phyloP scores from a whole-genome alignment of 2,113 vertebrate species.

The Platycercus adscitus region DNA sequence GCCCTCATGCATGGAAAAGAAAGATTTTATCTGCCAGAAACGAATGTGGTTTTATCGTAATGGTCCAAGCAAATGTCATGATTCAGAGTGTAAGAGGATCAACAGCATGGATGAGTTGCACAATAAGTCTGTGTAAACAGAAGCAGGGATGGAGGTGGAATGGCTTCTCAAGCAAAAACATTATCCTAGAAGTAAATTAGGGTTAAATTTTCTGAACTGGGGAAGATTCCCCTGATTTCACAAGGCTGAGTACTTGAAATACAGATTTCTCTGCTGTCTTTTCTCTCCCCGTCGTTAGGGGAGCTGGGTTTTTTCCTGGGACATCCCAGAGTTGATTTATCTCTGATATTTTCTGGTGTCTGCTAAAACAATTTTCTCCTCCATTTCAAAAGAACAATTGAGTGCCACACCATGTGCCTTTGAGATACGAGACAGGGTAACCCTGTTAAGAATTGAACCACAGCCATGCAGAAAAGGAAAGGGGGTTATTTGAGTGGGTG shows the following conservation, averaged over 20 bases:
- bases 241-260: not conserved
- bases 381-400: not conserved
- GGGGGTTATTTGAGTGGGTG: not conserved
- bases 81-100: not conserved
- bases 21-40: constrained; percentile 27
- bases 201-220: not conserved
- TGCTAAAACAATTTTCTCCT: constrained; percentile 1
- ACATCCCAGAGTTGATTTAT: not conserved
- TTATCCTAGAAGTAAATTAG: not conserved
- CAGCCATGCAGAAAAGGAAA: not conserved
- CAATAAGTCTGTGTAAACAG: not conserved
- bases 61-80: constrained; percentile 33
- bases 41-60: not conserved
- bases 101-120: not conserved
- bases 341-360: not conserved
- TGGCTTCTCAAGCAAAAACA: not conserved
- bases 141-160: not conserved
- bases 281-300: not conserved
- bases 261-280: not conserved
- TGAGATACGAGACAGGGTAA: not conserved
- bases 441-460: not conserved
- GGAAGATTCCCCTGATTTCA: not conserved
- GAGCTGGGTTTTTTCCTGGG: not conserved
- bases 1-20: not conserved
- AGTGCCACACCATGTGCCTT: not conserved